These are phyloP conservation scores for Poecilia latipinna DNA, from an alignment of 2,113 vertebrate genomes.

Conservation along the genomic window DNA sequence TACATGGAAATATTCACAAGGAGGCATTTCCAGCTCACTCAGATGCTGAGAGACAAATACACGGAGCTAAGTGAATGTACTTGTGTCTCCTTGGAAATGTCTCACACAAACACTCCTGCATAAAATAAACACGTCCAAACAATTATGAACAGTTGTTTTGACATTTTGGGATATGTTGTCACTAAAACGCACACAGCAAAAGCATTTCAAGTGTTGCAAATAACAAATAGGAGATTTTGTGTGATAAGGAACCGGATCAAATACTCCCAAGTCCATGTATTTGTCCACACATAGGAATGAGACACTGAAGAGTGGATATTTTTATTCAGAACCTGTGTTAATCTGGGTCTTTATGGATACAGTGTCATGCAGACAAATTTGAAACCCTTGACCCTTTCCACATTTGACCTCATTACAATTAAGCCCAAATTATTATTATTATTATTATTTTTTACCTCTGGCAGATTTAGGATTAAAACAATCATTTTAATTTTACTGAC, in stretches of 20 bases:
- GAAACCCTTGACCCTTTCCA: too few relatives aligned
- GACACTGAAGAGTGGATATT: not conserved
- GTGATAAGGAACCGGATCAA: slow-evolving; percentile 41
- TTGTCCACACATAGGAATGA: slow-evolving; percentile 49
- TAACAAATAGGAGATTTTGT: slow-evolving; percentile 55
- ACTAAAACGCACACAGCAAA: slow-evolving; percentile 41
- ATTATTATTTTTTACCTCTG: too few relatives aligned
- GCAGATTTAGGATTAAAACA: too few relatives aligned
- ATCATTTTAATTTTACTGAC: too few relatives aligned
- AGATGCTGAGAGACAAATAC: slow-evolving; percentile 37
- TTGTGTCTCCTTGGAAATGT: slow-evolving; percentile 34
- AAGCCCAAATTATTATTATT: too few relatives aligned
- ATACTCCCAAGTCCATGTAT: slow-evolving; percentile 35
- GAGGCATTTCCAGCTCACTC: slow-evolving; percentile 3
- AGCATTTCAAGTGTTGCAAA: slow-evolving; percentile 45
- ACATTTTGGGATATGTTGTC: slow-evolving; percentile 39
- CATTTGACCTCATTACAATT: too few relatives aligned
- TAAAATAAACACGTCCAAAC: slow-evolving; percentile 56
- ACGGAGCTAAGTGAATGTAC: slow-evolving; percentile 33
- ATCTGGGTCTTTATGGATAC: not conserved
- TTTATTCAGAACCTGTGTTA: not conserved
- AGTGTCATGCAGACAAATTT: not conserved
- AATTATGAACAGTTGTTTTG: slow-evolving; percentile 59
- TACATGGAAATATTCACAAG: slow-evolving; percentile 16
- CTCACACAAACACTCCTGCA: slow-evolving; percentile 20